Conservation (phyloP, 2,797 vertebrate genomes). For the Natrix natrix region DNA sequence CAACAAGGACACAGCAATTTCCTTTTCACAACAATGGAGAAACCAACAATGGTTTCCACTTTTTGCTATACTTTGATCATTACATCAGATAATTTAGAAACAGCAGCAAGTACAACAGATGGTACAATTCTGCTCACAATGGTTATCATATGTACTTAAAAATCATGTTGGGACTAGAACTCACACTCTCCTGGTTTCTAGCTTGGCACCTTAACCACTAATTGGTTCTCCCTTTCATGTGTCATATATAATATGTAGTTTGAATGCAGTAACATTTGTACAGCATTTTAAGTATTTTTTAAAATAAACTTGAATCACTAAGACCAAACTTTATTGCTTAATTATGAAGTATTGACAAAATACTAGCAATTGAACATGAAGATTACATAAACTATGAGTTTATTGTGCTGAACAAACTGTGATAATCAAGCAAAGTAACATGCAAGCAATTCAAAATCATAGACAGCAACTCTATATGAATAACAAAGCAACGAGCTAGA, state of each 20-base stretch:
- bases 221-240: background rate
- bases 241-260: fast-evolving
- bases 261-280: constrained; percentile 39
- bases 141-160: background rate
- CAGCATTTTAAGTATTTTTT: constrained; percentile 26
- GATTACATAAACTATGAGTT: constrained; percentile 86
- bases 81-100: background rate
- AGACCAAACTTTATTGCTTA: constrained; percentile 72
- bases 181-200: background rate
- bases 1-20: background rate
- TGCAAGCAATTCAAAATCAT: constrained; percentile 84
- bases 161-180: background rate
- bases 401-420: constrained; percentile 93
- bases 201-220: background rate
- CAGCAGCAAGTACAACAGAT: background rate
- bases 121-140: background rate
- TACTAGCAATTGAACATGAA: constrained; percentile 71
- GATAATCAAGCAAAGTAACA: constrained; percentile 87
- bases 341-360: constrained; percentile 69
- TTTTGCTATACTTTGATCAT: background rate
- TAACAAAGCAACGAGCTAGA: constrained; percentile 81
- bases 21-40: background rate
- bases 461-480: constrained; percentile 85
- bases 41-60: background rate
- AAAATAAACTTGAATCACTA: constrained; percentile 56